phyloP scores from a whole-genome alignment of 2,888 invertebrate genomes.

The Synergus japonicus region DNA sequence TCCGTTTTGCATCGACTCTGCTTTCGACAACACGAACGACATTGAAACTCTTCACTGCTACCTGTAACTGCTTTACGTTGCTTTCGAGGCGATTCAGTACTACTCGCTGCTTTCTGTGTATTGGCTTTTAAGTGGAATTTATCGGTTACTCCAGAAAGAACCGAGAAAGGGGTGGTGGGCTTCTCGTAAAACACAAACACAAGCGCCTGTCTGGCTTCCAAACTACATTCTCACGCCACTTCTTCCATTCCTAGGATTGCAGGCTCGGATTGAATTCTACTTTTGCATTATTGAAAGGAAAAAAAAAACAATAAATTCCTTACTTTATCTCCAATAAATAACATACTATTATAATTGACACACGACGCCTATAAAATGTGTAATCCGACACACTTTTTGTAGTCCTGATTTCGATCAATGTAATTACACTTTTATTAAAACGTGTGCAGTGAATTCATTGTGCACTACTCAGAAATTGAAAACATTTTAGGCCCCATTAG shows the following conservation, averaged over 20 bases:
- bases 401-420: too few species aligned
- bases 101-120: conserved; percentile 29
- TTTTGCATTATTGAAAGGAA: conserved; percentile 30
- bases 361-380: too few species aligned
- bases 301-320: not conserved
- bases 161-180: conserved; percentile 39
- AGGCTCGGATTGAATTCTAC: conserved; percentile 4
- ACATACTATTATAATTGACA: not conserved
- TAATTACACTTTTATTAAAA: too few species aligned
- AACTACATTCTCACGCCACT: not conserved
- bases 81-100: conserved; percentile 46
- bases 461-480: too few species aligned
- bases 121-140: conserved; percentile 57
- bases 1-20: conserved; percentile 54
- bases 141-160: conserved; percentile 50
- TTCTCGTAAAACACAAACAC: conserved; percentile 43
- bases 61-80: conserved; percentile 55
- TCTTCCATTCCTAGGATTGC: not conserved
- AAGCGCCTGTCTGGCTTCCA: conserved; percentile 30
- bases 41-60: conserved; percentile 1
- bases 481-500: too few species aligned
- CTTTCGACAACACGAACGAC: not conserved
- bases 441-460: too few species aligned
- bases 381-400: too few species aligned
- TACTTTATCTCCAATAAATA: not conserved